phyloP scores from a whole-genome alignment of 2,113 vertebrate genomes.

The Galeopterus variegatus region DNA sequence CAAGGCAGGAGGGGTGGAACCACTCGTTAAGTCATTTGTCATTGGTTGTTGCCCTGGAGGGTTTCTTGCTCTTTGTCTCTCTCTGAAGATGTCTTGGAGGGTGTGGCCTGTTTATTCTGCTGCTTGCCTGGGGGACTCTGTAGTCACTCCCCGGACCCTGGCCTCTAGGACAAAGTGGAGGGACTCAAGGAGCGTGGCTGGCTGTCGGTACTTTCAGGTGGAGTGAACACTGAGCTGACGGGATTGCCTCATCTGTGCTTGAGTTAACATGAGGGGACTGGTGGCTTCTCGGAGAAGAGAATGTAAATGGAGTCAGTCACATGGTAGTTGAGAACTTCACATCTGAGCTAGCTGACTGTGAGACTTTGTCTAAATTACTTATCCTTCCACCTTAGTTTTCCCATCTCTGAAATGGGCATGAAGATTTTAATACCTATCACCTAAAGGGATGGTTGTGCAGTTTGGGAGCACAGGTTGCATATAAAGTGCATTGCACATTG shows the following conservation, averaged over 20 bases:
- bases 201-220: not conserved
- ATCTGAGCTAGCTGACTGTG: constrained; percentile 7
- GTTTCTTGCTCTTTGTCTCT: not conserved
- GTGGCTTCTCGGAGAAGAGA: constrained; percentile 17
- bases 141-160: not conserved
- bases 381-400: not conserved
- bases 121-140: not conserved
- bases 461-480: not conserved
- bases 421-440: not conserved
- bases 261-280: not conserved
- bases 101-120: not conserved
- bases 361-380: not conserved
- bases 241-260: not conserved
- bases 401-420: not conserved
- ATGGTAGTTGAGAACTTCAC: not conserved
- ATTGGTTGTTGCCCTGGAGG: not conserved
- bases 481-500: not conserved
- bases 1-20: not conserved
- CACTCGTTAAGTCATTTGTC: not conserved
- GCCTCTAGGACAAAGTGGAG: not conserved
- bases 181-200: not conserved
- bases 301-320: not conserved
- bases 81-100: not conserved
- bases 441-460: not conserved
- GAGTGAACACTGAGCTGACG: not conserved